A percentile compares a stretch with the other conserved stretches of the same genome.
These are phyloP conservation scores for Lethocerus indicus DNA, from an alignment of 1,140 invertebrate genomes.

Conservation along the genomic window DNA sequence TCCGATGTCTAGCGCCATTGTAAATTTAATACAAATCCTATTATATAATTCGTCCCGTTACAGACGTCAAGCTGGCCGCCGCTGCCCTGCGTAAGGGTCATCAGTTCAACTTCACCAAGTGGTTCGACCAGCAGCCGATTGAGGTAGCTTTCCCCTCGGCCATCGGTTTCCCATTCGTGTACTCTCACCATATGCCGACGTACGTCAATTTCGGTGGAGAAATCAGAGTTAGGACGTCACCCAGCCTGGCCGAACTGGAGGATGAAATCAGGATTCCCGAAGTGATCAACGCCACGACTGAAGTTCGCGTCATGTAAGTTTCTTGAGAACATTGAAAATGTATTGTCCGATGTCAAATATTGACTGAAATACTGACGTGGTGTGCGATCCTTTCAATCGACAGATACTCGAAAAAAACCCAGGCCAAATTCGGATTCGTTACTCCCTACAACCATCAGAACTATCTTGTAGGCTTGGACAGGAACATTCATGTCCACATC, in stretches of 20 bases:
- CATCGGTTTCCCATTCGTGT: slow-evolving; percentile 44
- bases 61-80: slow-evolving; percentile 23
- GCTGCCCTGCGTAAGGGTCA: slow-evolving; percentile 25
- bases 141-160: slow-evolving; percentile 42
- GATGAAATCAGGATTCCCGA: slow-evolving; percentile 21
- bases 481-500: slow-evolving; percentile 33
- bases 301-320: slow-evolving; percentile 27
- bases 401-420: slow-evolving; percentile 27
- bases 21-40: too few species aligned
- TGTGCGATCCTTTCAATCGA: not conserved
- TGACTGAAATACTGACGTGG: not conserved
- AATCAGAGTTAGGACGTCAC: slow-evolving; percentile 24
- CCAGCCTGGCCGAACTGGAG: slow-evolving; percentile 18
- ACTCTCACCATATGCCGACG: slow-evolving; percentile 33
- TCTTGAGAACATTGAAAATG: not conserved
- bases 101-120: slow-evolving; percentile 33
- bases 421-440: slow-evolving; percentile 40
- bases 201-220: slow-evolving; percentile 28
- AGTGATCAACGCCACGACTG: slow-evolving; percentile 23
- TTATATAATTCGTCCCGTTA: too few species aligned
- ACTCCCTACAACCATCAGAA: slow-evolving; percentile 38
- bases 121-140: slow-evolving; percentile 29
- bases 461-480: slow-evolving; percentile 37
- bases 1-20: not conserved
- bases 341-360: not conserved